phyloP scores from a whole-genome alignment of 2,797 vertebrate species.

The Gymnopithys bicolor region DNA sequence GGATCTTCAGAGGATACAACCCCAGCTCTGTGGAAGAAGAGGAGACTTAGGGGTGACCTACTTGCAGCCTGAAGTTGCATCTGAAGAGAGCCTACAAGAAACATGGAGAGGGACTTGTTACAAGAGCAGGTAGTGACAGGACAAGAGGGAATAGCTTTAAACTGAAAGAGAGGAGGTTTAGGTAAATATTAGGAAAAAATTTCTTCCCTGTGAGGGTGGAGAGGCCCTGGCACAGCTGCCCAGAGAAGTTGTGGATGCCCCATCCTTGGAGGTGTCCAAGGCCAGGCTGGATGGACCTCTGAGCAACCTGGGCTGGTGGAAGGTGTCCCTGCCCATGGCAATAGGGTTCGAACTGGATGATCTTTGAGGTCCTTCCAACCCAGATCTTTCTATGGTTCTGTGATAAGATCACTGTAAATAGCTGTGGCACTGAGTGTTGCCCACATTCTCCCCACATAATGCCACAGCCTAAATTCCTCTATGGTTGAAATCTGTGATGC shows the following conservation, averaged over 20 bases:
- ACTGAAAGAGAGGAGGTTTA: neutral
- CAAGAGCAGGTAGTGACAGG: neutral
- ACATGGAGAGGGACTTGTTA: neutral
- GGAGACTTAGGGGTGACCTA: neutral
- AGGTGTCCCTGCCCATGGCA: neutral
- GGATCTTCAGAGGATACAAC: neutral
- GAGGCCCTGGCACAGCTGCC: neutral
- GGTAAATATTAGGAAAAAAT: neutral
- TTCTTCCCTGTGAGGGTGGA: neutral
- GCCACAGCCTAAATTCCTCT: neutral
- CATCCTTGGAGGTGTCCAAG: neutral
- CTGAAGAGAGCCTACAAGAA: neutral
- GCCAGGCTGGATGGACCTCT: neutral
- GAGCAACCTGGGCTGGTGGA: neutral
- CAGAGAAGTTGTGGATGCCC: neutral
- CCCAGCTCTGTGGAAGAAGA: neutral
- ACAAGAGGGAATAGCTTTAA: neutral
- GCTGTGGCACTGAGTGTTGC: neutral
- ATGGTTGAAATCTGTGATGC: neutral
- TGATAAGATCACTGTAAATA: neutral
- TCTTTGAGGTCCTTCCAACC: neutral
- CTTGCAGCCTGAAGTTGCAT: neutral
- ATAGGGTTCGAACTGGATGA: neutral
- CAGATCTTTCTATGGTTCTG: neutral
- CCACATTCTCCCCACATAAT: rapidly evolving